A percentile compares a stretch with the other conserved stretches of the same genome.
Evolutionary conservation across 2,797 vertebrate genomes (phyloP).

Genomic region (Betta splendens): DNA sequence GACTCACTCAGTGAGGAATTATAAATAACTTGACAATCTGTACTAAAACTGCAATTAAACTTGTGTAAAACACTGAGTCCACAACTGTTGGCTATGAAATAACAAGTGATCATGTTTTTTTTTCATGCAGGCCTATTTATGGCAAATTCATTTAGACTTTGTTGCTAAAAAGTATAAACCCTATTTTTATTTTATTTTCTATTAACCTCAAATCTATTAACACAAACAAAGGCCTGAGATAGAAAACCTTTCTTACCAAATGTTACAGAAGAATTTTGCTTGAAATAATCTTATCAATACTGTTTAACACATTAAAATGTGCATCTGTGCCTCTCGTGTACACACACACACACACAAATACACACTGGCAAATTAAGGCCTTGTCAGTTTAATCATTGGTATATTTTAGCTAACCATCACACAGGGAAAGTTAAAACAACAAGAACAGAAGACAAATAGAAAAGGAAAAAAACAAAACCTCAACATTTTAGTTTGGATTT

Average conservation of each 20-base stretch:
- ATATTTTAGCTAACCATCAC: constrained; percentile 43
- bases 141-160: constrained; percentile 17
- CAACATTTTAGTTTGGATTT: constrained; percentile 32
- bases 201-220: constrained; percentile 32
- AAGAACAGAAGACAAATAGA: too few relatives aligned
- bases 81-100: constrained; percentile 38
- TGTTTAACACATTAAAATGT: constrained; percentile 30
- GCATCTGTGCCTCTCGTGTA: constrained; percentile 35
- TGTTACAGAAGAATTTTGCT: constrained; percentile 38
- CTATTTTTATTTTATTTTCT: background rate
- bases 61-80: constrained; percentile 45
- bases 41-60: constrained; percentile 30
- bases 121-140: constrained; percentile 9
- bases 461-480: constrained; percentile 28
- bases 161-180: constrained; percentile 29
- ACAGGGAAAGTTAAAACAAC: too few relatives aligned
- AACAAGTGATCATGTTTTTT: constrained; percentile 50
- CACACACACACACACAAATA: constrained; percentile 41
- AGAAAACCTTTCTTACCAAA: constrained; percentile 51
- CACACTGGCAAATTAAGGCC: constrained; percentile 63
- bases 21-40: constrained; percentile 25
- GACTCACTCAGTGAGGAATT: constrained; percentile 30
- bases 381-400: constrained; percentile 68
- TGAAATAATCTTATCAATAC: constrained; percentile 28
- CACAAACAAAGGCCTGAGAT: constrained; percentile 48